These are phyloP conservation scores for Platysteira castanea DNA, from an alignment of 2,113 vertebrate genomes.

Conservation along the genomic window DNA sequence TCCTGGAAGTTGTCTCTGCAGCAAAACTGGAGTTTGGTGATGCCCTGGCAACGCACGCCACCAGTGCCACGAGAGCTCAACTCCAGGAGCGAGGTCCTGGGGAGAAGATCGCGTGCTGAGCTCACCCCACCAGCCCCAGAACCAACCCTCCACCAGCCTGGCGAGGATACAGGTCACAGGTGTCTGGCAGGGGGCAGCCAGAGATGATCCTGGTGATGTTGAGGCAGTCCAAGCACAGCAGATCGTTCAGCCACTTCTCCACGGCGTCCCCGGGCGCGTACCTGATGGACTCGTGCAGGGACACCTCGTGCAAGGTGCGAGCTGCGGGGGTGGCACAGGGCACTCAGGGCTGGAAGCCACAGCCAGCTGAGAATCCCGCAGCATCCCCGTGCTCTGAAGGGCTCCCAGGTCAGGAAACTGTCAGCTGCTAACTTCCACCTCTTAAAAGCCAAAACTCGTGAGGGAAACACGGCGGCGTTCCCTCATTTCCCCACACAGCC, in stretches of 20 bases:
- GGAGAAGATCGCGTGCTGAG: neutral
- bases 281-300: slow-evolving; percentile 93
- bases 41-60: neutral
- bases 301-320: slow-evolving; percentile 85
- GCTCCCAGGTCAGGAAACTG: neutral
- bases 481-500: neutral
- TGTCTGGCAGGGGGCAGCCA: slow-evolving; percentile 91
- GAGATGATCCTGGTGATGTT: slow-evolving; percentile 90
- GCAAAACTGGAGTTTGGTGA: neutral
- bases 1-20: neutral
- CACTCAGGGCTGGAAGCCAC: neutral
- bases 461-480: neutral
- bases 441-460: neutral
- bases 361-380: neutral
- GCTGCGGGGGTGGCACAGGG: slow-evolving; percentile 62
- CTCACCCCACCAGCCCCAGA: neutral
- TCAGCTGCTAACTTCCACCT: rapidly evolving
- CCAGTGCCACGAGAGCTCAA: rapidly evolving
- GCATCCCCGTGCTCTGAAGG: neutral
- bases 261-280: slow-evolving; percentile 89
- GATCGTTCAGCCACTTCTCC: slow-evolving; percentile 95
- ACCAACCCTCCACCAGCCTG: neutral
- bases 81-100: neutral
- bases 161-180: slow-evolving; percentile 94
- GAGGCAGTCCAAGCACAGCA: slow-evolving; percentile 94